A percentile compares a stretch with the other conserved stretches of the same genome.
Conservation (phyloP, 2,113 vertebrate genomes). For the Platycercus adscitus region DNA sequence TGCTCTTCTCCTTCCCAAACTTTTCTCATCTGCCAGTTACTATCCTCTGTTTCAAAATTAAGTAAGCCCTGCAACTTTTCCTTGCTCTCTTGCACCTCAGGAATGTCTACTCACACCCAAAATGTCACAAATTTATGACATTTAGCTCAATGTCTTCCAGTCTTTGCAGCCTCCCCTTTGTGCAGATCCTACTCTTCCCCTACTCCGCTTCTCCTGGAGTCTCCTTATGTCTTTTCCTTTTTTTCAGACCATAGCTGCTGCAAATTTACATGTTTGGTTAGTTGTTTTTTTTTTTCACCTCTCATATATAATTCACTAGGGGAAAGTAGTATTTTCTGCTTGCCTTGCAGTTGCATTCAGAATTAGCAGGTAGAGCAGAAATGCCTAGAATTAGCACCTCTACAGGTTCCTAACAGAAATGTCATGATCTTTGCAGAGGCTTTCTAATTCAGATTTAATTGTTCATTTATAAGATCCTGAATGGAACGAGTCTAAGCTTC, state of each 20-base stretch:
- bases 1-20: neutral
- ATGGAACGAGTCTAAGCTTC: neutral
- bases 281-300: rapidly evolving
- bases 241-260: neutral
- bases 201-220: neutral
- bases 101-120: neutral
- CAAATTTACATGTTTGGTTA: neutral
- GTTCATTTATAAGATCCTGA: neutral
- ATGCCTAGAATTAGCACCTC: neutral
- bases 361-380: neutral
- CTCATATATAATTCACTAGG: neutral
- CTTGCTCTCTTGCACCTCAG: neutral
- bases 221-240: neutral
- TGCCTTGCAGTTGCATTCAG: neutral
- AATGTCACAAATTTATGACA: neutral
- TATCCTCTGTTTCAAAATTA: neutral
- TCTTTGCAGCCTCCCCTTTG: neutral
- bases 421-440: neutral
- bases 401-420: neutral
- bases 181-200: neutral
- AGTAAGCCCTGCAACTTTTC: neutral
- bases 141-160: neutral
- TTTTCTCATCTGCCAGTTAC: neutral
- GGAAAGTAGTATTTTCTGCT: neutral
- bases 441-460: neutral